Evolutionary conservation across 2,113 vertebrate genomes (phyloP).

Genomic region (Ciconia boyciana): DNA sequence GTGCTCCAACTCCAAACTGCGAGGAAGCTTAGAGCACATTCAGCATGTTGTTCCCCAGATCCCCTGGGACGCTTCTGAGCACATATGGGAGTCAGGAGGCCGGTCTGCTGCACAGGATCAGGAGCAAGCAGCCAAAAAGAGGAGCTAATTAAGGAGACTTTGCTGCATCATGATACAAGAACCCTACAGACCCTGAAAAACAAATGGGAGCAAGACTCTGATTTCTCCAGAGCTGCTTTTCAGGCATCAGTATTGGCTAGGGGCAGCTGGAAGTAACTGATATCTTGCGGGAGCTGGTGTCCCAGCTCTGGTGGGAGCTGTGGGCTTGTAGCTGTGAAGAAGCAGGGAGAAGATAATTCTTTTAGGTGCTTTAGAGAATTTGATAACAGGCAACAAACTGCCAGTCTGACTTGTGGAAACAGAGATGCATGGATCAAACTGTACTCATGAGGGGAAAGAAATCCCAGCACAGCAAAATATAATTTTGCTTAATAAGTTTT

Average conservation of each 20-base stretch:
- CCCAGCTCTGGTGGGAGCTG: background rate
- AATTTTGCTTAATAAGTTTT: constrained; percentile 38
- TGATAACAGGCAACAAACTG: background rate
- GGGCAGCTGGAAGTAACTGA: background rate
- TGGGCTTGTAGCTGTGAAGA: background rate
- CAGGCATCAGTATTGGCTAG: background rate
- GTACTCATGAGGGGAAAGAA: background rate
- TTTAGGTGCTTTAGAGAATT: background rate
- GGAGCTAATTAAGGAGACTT: background rate
- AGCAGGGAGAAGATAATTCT: background rate
- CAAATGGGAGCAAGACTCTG: background rate
- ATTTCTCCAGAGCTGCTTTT: background rate
- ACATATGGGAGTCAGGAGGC: background rate
- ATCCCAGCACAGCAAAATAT: background rate
- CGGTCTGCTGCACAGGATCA: background rate
- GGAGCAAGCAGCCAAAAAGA: background rate
- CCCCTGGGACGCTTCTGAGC: background rate
- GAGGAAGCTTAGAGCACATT: background rate
- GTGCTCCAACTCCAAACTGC: background rate
- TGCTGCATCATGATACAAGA: background rate
- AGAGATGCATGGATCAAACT: background rate
- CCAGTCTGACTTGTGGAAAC: background rate
- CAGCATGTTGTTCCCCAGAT: background rate
- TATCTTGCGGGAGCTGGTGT: background rate
- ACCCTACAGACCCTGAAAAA: background rate